Evolutionary conservation across 2,113 vertebrate genomes (phyloP).

Genomic region (Rhinolophus sinicus): DNA sequence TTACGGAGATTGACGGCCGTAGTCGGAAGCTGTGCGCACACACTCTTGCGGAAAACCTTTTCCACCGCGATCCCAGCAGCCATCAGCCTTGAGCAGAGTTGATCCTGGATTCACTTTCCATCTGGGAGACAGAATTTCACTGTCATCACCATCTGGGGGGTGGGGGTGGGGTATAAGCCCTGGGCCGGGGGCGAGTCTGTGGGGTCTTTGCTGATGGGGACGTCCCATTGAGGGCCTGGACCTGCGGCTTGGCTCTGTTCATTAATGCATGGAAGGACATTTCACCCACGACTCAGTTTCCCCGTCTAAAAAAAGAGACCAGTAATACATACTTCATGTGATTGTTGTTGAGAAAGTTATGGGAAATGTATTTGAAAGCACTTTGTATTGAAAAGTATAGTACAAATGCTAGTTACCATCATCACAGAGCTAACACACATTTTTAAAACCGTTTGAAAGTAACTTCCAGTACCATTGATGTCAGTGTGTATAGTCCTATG

Average conservation of each 20-base stretch:
- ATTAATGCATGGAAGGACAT: not conserved
- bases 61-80: not conserved
- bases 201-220: not conserved
- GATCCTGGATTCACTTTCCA: not conserved
- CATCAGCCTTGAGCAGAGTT: not conserved
- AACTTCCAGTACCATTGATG: not conserved
- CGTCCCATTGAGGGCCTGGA: not conserved
- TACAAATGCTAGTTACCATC: not conserved
- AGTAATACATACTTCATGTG: not conserved
- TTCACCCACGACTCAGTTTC: not conserved
- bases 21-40: rapidly evolving
- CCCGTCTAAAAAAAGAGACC: not conserved
- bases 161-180: not conserved
- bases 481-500: not conserved
- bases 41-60: not conserved
- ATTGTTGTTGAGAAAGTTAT: not conserved
- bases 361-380: not conserved
- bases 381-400: not conserved
- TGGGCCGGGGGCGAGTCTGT: not conserved
- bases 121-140: not conserved
- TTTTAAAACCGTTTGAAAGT: not conserved
- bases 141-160: not conserved
- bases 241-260: not conserved
- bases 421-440: not conserved
- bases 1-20: rapidly evolving